A percentile compares a stretch with the other conserved stretches of the same genome.
Conservation (phyloP, 2,797 vertebrate species). For the Lophius americanus region DNA sequence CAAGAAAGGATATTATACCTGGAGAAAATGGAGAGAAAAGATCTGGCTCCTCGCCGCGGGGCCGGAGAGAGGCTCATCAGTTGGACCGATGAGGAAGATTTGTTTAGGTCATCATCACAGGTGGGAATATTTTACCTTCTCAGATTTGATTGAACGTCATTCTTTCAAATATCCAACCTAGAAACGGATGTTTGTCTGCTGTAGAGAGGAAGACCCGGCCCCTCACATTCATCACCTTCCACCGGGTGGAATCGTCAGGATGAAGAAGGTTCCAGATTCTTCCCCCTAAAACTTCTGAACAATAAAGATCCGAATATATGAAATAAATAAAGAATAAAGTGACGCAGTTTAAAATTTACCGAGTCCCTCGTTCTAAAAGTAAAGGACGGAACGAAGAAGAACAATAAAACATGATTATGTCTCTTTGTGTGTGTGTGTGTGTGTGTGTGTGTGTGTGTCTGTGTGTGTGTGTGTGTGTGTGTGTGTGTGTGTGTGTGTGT, state of each 20-base stretch:
- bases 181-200: background rate
- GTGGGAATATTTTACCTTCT: background rate
- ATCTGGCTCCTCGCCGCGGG: background rate
- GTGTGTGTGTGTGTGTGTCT: too few species aligned
- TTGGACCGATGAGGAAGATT: too few species aligned
- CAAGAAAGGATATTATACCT: too few species aligned
- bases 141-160: background rate
- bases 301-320: slow-evolving; percentile 54
- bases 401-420: too few species aligned
- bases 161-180: slow-evolving; percentile 2
- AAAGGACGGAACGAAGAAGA: too few species aligned
- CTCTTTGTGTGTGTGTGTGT: too few species aligned
- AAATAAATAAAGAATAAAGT: slow-evolving; percentile 39
- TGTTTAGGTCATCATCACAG: background rate
- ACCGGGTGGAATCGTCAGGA: background rate
- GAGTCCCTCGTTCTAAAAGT: too few species aligned
- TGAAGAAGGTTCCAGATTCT: too few species aligned
- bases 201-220: slow-evolving; percentile 14
- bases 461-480: slow-evolving; percentile 4
- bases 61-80: background rate
- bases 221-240: slow-evolving; percentile 5
- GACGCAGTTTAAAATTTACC: too few species aligned
- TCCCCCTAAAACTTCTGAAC: slow-evolving; percentile 14
- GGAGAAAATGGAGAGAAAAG: background rate
- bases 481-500: slow-evolving; percentile 5